A percentile compares a stretch with the other conserved stretches of the same genome.
These are phyloP conservation scores for Gavialis gangeticus DNA, from an alignment of 2,113 vertebrate species.

Conservation along the genomic window DNA sequence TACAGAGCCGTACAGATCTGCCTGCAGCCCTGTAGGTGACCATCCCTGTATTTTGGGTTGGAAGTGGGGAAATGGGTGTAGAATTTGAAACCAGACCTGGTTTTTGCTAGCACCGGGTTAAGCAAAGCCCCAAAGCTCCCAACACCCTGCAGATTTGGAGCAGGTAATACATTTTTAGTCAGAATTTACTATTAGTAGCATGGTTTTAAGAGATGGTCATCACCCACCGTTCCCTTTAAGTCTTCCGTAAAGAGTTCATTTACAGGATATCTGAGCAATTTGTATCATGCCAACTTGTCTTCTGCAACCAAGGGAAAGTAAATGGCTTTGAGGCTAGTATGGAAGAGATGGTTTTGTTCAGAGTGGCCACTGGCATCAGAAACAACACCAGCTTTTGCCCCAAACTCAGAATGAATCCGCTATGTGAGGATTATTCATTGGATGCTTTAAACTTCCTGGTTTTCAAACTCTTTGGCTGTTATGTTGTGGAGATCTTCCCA, in stretches of 20 bases:
- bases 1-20: background rate
- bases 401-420: background rate
- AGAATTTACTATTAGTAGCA: background rate
- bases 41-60: background rate
- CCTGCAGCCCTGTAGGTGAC: fast-evolving
- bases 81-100: fast-evolving
- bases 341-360: background rate
- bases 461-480: background rate
- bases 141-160: background rate
- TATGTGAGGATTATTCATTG: background rate
- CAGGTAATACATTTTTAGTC: background rate
- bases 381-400: background rate
- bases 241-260: background rate
- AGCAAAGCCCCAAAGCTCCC: fast-evolving
- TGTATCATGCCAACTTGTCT: fast-evolving
- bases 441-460: fast-evolving
- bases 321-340: fast-evolving
- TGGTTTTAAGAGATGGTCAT: background rate
- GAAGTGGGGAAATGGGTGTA: fast-evolving
- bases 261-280: background rate
- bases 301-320: background rate
- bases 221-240: background rate
- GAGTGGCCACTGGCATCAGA: background rate
- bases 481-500: background rate
- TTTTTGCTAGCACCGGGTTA: background rate